Evolutionary conservation across 2,797 vertebrate species (phyloP).

Genomic region (Sternotherus odoratus): DNA sequence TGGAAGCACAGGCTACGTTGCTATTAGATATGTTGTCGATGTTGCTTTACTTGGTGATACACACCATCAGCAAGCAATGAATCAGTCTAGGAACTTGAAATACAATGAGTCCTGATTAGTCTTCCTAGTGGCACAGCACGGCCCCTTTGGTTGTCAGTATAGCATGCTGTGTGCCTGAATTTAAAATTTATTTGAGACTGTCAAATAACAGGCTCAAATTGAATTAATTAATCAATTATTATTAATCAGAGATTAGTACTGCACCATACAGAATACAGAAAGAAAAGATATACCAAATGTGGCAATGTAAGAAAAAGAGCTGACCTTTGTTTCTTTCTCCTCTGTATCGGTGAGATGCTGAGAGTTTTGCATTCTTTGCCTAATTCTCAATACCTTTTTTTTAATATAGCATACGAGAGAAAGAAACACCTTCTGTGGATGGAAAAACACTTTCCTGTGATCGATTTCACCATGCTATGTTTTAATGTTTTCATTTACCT

Average conservation of each 20-base stretch:
- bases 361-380: not conserved
- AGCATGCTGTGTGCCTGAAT: not conserved
- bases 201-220: not conserved
- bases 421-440: not conserved
- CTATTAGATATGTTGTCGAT: not conserved
- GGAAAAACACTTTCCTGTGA: not conserved
- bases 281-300: not conserved
- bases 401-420: not conserved
- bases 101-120: not conserved
- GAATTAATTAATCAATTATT: not conserved
- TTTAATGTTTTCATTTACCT: not conserved
- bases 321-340: not conserved
- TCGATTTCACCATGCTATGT: not conserved
- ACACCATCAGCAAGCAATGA: not conserved
- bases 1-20: not conserved
- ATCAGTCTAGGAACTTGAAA: not conserved
- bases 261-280: not conserved
- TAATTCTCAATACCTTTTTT: not conserved
- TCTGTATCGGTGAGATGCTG: not conserved
- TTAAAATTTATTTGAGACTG: not conserved
- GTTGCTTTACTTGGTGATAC: not conserved
- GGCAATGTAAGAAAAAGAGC: not conserved
- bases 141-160: not conserved
- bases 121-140: not conserved
- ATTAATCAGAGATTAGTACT: not conserved